Conservation (phyloP, 2,113 vertebrate genomes). For the Aspidoscelis tigris region DNA sequence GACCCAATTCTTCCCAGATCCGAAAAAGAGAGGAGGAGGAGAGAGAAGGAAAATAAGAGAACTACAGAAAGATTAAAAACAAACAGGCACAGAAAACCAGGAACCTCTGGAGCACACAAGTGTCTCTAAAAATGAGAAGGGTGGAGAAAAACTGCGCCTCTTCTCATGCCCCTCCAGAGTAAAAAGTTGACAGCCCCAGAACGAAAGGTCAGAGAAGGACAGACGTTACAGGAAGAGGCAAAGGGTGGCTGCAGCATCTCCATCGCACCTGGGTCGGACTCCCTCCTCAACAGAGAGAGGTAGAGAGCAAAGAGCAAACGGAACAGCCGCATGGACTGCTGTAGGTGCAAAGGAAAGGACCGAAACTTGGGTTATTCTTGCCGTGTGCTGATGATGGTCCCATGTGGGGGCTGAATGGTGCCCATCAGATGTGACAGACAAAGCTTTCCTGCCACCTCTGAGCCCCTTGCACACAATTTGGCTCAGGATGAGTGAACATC, state of each 20-base stretch:
- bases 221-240: background rate
- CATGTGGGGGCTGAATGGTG: background rate
- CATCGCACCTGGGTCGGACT: no score
- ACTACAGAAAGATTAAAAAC: background rate
- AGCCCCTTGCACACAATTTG: background rate
- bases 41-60: background rate
- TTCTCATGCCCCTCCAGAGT: background rate
- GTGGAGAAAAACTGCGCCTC: background rate
- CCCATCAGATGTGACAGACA: background rate
- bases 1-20: constrained; percentile 82
- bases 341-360: no score
- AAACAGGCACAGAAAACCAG: no score
- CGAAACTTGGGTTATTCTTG: no score
- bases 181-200: background rate
- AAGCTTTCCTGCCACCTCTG: background rate
- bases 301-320: background rate
- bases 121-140: no score
- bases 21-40: constrained; percentile 34
- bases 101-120: no score
- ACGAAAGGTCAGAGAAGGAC: no score
- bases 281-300: background rate
- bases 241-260: no score
- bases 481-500: background rate
- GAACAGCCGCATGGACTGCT: no score
- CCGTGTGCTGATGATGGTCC: background rate